Base-by-base conservation (phyloP, 2,797 vertebrate species). In the Rhabdomys pumilio region DNA sequence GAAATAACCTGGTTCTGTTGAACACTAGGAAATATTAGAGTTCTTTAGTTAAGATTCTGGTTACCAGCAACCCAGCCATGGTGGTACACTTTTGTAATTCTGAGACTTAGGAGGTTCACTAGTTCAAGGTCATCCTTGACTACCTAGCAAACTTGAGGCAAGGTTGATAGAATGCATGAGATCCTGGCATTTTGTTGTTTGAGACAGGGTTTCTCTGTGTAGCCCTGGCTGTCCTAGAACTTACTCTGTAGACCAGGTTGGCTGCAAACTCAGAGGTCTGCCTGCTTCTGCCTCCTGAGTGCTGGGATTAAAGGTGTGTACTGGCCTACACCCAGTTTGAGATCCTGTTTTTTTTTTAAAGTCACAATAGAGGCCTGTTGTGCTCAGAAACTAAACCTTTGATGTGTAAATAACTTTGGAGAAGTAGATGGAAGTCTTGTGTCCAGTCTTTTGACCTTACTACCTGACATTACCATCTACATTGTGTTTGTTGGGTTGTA, bases 31-130 rank as follows among this genome's bases (percentile, higher is more conserved):
- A 84, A 65, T 82, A 53, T 20, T 85, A 34, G 72, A 89, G 92
- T 95, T 95, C 80, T 92, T 92, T 88, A 84, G 44, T 92, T 47
- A 93, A 17, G 93, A 91, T 81, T 59, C 44, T 57, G 59, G 63
- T 12, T 90, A 75, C 57, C 50, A 65, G 63, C 31, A 69, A 87
- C 26, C 65, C 5, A 67, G 47, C 12, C 7, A 6, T 26, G 20
- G 47, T 69, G 7, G 34, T n/a, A 3, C 50, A 38, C 6, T 10
- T 2, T 6, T 38, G 47, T 87, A 72, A 72, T 63, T 41, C 57
- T 7, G 44, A 26, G 19, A 47, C 41, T 47, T 10, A 47, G 41
- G 59, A 84, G 50, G 65, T 11, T 69, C 38, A 69, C 31, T 22
- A 86, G 41, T 69, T 53, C 63, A 50, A 50, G 63, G 63, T 85